phyloP scores from a whole-genome alignment of 2,113 vertebrate species.

The Syngnathus scovelli region DNA sequence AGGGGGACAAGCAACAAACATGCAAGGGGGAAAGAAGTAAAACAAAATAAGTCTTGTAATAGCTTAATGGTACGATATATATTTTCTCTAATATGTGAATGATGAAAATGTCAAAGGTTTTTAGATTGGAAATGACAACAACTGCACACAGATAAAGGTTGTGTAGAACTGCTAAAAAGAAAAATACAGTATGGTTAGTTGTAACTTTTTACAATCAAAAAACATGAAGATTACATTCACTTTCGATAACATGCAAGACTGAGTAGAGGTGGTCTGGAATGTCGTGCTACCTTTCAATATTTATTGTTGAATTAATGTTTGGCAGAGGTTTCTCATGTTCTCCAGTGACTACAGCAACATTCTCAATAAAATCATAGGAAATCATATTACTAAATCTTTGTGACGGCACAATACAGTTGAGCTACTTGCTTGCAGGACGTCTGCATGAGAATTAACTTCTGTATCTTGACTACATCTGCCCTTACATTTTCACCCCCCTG shows the following conservation, averaged over 20 bases:
- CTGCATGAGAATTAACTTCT: conserved; percentile 51
- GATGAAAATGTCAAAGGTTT: not conserved
- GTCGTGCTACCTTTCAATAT: not conserved
- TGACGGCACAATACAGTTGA: conserved; percentile 46
- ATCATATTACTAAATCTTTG: conserved; percentile 47
- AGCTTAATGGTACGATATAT: not conserved
- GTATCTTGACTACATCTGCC: conserved; percentile 58
- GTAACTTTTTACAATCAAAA: conserved; percentile 8
- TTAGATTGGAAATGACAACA: not conserved
- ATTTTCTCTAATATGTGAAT: not conserved
- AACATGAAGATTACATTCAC: conserved; percentile 3
- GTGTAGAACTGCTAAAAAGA: not conserved
- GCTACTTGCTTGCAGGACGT: conserved; percentile 43
- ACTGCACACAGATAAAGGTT: not conserved
- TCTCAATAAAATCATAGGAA: conserved; percentile 45
- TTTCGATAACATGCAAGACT: not conserved
- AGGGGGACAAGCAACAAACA: not conserved
- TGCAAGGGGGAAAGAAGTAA: not conserved
- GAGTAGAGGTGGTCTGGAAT: conserved; percentile 13
- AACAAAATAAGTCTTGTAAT: not conserved
- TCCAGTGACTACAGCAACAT: conserved; percentile 40
- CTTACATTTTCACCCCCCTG: conserved; percentile 48
- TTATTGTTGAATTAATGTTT: conserved; percentile 15
- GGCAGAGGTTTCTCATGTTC: conserved; percentile 34
- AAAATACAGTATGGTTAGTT: not conserved